A percentile compares a stretch with the other conserved stretches of the same genome.
phyloP scores from a whole-genome alignment of 2,113 vertebrate species.

The Pica pica region DNA sequence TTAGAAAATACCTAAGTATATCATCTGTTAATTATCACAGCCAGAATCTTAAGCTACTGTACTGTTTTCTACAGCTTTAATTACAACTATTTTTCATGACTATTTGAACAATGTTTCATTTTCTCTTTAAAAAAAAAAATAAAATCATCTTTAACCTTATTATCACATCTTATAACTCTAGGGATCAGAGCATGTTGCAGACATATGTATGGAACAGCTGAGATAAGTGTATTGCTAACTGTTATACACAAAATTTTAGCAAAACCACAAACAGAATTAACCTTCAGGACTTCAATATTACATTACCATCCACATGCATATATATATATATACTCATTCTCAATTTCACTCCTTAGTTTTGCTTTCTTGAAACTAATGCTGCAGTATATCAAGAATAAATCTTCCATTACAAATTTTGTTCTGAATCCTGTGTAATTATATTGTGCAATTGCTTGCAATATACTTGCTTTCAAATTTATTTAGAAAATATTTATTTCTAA shows the following conservation, averaged over 20 bases:
- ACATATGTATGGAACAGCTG: fast-evolving
- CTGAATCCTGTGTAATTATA: not conserved
- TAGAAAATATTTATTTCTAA: not conserved
- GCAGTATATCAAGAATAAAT: not conserved
- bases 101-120: not conserved
- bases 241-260: not conserved
- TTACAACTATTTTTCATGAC: not conserved
- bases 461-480: not conserved
- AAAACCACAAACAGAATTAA: not conserved
- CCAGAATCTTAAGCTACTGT: not conserved
- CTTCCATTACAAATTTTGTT: not conserved
- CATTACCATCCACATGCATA: not conserved
- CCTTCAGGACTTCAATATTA: not conserved
- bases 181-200: not conserved
- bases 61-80: not conserved
- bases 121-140: not conserved
- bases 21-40: not conserved
- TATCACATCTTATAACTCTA: not conserved
- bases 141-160: not conserved
- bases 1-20: not conserved
- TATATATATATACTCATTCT: not conserved
- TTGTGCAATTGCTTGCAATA: not conserved
- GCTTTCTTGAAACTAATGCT: not conserved
- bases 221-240: not conserved
- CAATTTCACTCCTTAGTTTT: not conserved